Conservation (phyloP, 2,113 vertebrate species). For the Machaerirhynchus nigripectus region DNA sequence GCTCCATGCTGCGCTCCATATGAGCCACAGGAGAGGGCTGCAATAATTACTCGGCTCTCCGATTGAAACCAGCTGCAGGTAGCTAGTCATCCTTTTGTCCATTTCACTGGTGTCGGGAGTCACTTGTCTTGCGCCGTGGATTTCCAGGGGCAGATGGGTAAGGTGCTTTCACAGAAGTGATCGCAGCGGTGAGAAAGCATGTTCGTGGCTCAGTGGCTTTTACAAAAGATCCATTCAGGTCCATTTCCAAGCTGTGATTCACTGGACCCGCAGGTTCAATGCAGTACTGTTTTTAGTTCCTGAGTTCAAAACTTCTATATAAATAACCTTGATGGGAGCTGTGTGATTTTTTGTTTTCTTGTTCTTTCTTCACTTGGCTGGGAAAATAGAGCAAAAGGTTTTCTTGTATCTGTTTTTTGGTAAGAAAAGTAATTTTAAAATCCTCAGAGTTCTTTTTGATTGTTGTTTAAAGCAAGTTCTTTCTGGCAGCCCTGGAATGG, state of each 20-base stretch:
- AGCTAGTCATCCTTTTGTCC: conserved; percentile 52
- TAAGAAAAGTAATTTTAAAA: neutral
- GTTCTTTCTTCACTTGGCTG: neutral
- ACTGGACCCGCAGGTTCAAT: neutral
- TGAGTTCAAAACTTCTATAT: neutral
- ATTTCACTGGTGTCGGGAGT: conserved; percentile 25
- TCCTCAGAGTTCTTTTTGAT: neutral
- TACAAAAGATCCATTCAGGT: conserved; percentile 8
- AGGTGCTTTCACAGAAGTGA: conserved; percentile 7
- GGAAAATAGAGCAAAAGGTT: neutral
- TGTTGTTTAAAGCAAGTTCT: neutral
- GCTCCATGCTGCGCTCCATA: conserved; percentile 72
- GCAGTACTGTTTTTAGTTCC: neutral
- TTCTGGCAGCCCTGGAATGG: conserved; percentile 3
- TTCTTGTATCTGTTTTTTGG: neutral
- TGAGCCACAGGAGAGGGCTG: conserved; percentile 66
- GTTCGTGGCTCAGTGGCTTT: conserved; percentile 15
- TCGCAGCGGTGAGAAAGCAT: neutral
- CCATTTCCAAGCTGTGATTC: conserved; percentile 1
- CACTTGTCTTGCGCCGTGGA: neutral
- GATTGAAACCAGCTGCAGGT: conserved; percentile 68
- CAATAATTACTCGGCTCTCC: conserved; percentile 40
- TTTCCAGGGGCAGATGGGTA: conserved; percentile 14
- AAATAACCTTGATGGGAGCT: neutral
- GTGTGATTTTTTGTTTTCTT: neutral